Evolutionary conservation across 2,888 invertebrate species (phyloP), one percentile per base, ranked within the genome.

Genomic region (Apamea sordens): DNA sequence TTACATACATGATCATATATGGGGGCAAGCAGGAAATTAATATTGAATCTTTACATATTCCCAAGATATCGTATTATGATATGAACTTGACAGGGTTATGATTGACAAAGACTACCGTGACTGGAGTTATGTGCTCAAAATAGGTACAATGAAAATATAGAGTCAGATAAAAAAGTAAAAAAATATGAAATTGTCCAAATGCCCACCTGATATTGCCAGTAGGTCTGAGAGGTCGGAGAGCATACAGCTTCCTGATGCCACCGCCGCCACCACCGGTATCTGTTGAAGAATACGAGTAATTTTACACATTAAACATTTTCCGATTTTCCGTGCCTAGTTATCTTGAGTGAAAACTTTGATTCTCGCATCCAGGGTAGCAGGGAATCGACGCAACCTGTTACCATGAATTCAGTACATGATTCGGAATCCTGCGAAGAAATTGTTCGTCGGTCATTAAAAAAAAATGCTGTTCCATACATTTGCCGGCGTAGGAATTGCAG

Each of bases 121-220:
- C 21, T 53, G 2, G 21, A 63, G 8, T 63, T 10, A 68, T 44
- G 63, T 63, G 72, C 18, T 56, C 15, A 36, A 50, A 56, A 63
- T 56, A 56, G 3, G 53, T 56, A 63, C 18, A 15, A 67, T 41
- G 32, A 53, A 5, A 11, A 73, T 18, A 50, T 8, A 50, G 1
- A 44, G 47, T 15, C 18, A 18, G 7, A 44, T 18, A 7, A 0
- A n/a, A 53, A 59, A 56, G 11, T 32, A 7, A 44, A 59, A 44
- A 50, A 15, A 32, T 28, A 28, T 13, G 1, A 5, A 32, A 36
- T 63, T 2, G 15, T 76, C 53, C 28, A 56, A 50, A 80, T 86
- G 89, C 94, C 85, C 94, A 96, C 96, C 96, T 95, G 93, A 96
- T 96, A 84, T 95, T 95, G 68, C 95, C 94, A 0, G 95, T 92